phyloP scores from a whole-genome alignment of 1,140 invertebrate species.

The Caenorhabditis tropicalis region DNA sequence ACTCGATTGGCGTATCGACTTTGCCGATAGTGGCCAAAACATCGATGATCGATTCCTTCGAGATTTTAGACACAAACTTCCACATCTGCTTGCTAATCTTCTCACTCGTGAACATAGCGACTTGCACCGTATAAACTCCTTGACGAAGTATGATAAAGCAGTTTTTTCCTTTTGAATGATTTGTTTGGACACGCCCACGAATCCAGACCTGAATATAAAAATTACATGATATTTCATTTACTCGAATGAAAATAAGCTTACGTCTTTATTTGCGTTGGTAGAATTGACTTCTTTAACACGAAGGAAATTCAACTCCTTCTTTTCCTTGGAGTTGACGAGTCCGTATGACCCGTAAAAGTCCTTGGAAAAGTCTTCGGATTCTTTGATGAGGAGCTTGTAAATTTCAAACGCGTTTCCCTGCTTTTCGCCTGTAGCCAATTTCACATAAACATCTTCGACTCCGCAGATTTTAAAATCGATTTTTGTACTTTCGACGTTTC shows the following conservation, averaged over 20 bases:
- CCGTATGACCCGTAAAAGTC: conserved; percentile 66
- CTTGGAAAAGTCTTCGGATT: conserved; percentile 63
- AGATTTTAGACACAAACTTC: conserved; percentile 77
- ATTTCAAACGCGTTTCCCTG: too few species aligned
- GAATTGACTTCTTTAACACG: conserved; percentile 57
- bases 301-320: conserved; percentile 61
- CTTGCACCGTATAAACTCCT: conserved; percentile 88
- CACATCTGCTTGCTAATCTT: conserved; percentile 92
- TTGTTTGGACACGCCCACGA: conserved; percentile 66
- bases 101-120: conserved; percentile 83
- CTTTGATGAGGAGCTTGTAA: too few species aligned
- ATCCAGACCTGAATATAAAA: conserved; percentile 60
- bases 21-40: conserved; percentile 82
- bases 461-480: too few species aligned
- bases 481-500: too few species aligned
- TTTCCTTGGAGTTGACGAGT: conserved; percentile 65
- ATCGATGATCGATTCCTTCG: conserved; percentile 89
- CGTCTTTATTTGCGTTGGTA: conserved; percentile 59
- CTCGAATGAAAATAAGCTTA: not conserved
- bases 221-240: not conserved
- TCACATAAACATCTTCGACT: too few species aligned
- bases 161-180: conserved; percentile 81
- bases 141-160: conserved; percentile 94
- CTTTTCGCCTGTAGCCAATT: too few species aligned
- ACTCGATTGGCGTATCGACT: conserved; percentile 82